These are phyloP conservation scores for Ips nitidus DNA, from an alignment of 1,140 invertebrate species.

Conservation along the genomic window DNA sequence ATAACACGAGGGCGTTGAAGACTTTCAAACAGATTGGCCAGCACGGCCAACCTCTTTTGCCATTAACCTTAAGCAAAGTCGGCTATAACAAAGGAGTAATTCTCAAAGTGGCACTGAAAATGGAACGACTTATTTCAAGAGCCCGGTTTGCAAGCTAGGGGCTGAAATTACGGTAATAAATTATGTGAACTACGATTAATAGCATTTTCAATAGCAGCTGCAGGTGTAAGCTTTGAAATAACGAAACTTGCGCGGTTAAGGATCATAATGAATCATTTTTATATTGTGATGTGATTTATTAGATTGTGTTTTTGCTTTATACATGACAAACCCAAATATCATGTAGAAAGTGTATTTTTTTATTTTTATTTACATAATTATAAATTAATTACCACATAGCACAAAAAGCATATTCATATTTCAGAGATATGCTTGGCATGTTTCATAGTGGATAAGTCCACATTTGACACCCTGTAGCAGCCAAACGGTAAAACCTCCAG, in stretches of 20 bases:
- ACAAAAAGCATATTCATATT: too few relatives aligned
- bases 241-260: not conserved
- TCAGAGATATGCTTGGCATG: too few relatives aligned
- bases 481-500: too few relatives aligned
- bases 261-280: too few relatives aligned
- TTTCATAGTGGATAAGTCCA: too few relatives aligned
- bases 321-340: too few relatives aligned
- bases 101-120: not conserved
- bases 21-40: not conserved
- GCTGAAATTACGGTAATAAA: slow-evolving; percentile 1
- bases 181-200: not conserved
- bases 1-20: not conserved
- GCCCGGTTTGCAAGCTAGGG: not conserved
- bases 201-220: not conserved
- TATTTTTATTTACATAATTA: too few relatives aligned
- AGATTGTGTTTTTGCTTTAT: too few relatives aligned
- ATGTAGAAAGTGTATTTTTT: too few relatives aligned
- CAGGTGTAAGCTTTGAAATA: not conserved
- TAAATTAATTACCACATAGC: too few relatives aligned
- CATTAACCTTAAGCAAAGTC: not conserved
- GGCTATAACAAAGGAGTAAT: slow-evolving; percentile 1
- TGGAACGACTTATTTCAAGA: not conserved
- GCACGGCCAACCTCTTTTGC: not conserved
- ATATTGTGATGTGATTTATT: too few relatives aligned
- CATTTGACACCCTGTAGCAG: too few relatives aligned